phyloP scores from a whole-genome alignment of 1,140 invertebrate species.

The honey bee (Apis mellifera) region DNA sequence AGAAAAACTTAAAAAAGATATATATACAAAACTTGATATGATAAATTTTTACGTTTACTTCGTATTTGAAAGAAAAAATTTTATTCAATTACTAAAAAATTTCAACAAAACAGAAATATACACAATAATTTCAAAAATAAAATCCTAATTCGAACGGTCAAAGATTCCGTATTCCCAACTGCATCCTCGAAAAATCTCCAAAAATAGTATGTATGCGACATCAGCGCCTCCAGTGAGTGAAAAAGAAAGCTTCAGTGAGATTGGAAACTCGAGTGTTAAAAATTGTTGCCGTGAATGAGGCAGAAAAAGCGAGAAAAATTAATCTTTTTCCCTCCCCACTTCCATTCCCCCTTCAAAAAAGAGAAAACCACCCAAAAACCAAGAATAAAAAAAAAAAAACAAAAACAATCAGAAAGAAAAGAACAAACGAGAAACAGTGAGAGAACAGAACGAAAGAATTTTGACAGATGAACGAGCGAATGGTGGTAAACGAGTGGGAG shows the following conservation, averaged over 20 bases:
- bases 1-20: too few species aligned
- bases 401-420: slow-evolving; percentile 7
- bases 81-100: too few species aligned
- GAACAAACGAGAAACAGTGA: not conserved
- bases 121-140: too few species aligned
- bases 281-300: not conserved
- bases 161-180: not conserved
- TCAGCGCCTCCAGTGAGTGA: too few species aligned
- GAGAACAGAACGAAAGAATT: slow-evolving; percentile 44
- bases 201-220: not conserved
- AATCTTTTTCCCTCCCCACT: too few species aligned
- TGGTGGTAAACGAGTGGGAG: slow-evolving; percentile 27
- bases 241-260: too few species aligned
- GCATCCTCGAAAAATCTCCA: too few species aligned
- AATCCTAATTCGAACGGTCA: not conserved
- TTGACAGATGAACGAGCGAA: slow-evolving; percentile 43
- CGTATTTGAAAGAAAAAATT: too few species aligned
- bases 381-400: not conserved
- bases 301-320: slow-evolving; percentile 28
- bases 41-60: too few species aligned
- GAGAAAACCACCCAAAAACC: not conserved
- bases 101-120: too few species aligned
- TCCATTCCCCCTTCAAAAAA: slow-evolving; percentile 4
- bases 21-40: too few species aligned
- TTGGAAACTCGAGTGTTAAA: too few species aligned